phyloP scores from a whole-genome alignment of 2,797 vertebrate species.

The Poecilia wingei region DNA sequence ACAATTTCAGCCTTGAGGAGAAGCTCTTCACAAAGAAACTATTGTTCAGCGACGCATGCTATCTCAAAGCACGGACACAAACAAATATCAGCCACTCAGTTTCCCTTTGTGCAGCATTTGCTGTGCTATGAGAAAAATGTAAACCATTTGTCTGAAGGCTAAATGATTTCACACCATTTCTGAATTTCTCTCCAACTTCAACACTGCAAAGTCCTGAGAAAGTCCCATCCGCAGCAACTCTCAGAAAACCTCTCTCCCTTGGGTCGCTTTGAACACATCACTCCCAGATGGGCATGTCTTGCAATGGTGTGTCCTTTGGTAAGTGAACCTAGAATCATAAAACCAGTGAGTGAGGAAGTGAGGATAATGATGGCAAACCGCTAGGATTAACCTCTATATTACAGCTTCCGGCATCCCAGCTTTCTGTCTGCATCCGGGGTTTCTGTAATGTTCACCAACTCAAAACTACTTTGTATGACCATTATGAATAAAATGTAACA shows the following conservation, averaged over 20 bases:
- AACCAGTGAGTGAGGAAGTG: not conserved
- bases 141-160: constrained; percentile 48
- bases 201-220: constrained; percentile 6
- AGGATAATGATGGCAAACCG: not conserved
- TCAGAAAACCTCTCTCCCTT: not conserved
- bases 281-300: not conserved
- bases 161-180: constrained; percentile 25
- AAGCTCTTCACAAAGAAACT: constrained; percentile 61
- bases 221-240: not conserved
- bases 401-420: not conserved
- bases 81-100: constrained; percentile 30
- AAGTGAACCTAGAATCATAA: not conserved
- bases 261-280: not conserved
- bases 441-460: too few relatives aligned
- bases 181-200: constrained; percentile 5
- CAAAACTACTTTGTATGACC: too few relatives aligned
- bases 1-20: constrained; percentile 57
- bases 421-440: not conserved
- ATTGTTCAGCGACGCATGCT: constrained; percentile 59
- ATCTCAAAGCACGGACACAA: constrained; percentile 35
- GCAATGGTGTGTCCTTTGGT: not conserved
- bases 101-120: constrained; percentile 17
- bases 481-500: too few relatives aligned
- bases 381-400: not conserved
- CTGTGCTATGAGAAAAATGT: constrained; percentile 50